Base-by-base conservation (phyloP, 2,797 vertebrate genomes). In the Hafferia zeledoni region DNA sequence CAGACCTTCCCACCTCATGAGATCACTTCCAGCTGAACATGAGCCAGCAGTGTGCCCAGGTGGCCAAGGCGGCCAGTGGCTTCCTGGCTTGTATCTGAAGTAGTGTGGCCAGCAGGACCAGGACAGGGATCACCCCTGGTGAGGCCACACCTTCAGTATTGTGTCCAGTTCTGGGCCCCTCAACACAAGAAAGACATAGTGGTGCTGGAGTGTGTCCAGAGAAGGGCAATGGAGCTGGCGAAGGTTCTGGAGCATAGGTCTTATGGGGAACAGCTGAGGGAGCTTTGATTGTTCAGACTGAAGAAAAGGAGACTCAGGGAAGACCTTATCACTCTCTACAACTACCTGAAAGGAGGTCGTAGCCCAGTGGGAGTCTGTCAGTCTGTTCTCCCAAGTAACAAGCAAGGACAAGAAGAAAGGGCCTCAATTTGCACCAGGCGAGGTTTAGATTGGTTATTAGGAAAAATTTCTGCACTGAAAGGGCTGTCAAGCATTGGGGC, bases 131-230 rank as follows among this genome's bases (percentile, higher is more conserved):
- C 37, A 25, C 13, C 8, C 24, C 19, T 70, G 17, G 20, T 18
- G 37, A 52, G n/a, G n/a, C 50, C 5, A 1, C 44, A 46, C 14
- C 14, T 33, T 9, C 2, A 39, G 44, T 23, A 5, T 25, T 39
- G 5, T 27, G 3, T 13, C 6, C 4, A 1, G 28, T 83, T 70
- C 30, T 70, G n/a, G 19, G 11, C 6, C 28, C 6, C 30, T 70
- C 28, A 16, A 0, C 0, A 5, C 24, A 64, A 25, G 28, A 69
- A 30, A 16, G 37, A 44, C 17, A 33, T 9, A 5, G 24, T 39
- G 11, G n/a, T 16, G 37, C 30, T 64, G 49, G n/a, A 64, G 28
- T 2, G 0, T 8, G 11, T 63, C 37, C 39, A 70, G 57, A 50
- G 28, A 50, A 77, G 28, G 28, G 8, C 15, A 43, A 5, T 0